phyloP scores from a whole-genome alignment of 2,888 invertebrate species.

The Yponomeuta evonymella region DNA sequence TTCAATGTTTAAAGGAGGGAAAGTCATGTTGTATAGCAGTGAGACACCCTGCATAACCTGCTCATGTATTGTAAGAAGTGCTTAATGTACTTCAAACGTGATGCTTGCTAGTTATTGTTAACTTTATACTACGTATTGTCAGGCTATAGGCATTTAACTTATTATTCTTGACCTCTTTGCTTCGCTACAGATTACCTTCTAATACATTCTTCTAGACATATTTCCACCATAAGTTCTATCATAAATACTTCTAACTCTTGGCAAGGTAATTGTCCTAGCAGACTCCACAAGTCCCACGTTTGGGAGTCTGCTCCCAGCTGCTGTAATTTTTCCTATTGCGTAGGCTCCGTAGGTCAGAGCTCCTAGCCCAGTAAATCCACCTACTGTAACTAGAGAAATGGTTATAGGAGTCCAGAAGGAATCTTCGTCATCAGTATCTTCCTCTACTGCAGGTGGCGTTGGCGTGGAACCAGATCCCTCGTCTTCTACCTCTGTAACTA shows the following conservation, averaged over 20 bases:
- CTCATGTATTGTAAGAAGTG: too few relatives aligned
- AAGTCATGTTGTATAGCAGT: too few relatives aligned
- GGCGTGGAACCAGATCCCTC: background rate
- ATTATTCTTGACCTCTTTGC: too few relatives aligned
- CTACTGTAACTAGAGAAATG: slow-evolving; percentile 31
- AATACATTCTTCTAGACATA: background rate
- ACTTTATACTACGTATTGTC: too few relatives aligned
- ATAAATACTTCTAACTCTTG: slow-evolving; percentile 21
- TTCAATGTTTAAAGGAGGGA: too few relatives aligned
- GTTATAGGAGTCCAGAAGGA: slow-evolving; percentile 31
- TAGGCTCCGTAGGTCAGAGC: slow-evolving; percentile 30
- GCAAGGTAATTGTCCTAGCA: slow-evolving; percentile 8
- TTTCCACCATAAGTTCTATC: background rate
- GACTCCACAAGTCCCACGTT: slow-evolving; percentile 27
- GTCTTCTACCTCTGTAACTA: background rate
- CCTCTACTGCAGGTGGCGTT: background rate
- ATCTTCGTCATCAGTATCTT: slow-evolving; percentile 6
- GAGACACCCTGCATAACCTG: too few relatives aligned
- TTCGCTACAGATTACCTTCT: background rate
- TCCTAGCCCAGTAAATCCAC: slow-evolving; percentile 24
- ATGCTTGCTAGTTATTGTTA: too few relatives aligned
- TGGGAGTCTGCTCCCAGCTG: background rate
- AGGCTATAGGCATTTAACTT: too few relatives aligned
- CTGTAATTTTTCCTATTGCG: slow-evolving; percentile 26
- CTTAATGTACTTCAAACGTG: too few relatives aligned